Conservation (phyloP, 53 echinoderm and acorn worm genomes). For the Crossaster papposus region DNA sequence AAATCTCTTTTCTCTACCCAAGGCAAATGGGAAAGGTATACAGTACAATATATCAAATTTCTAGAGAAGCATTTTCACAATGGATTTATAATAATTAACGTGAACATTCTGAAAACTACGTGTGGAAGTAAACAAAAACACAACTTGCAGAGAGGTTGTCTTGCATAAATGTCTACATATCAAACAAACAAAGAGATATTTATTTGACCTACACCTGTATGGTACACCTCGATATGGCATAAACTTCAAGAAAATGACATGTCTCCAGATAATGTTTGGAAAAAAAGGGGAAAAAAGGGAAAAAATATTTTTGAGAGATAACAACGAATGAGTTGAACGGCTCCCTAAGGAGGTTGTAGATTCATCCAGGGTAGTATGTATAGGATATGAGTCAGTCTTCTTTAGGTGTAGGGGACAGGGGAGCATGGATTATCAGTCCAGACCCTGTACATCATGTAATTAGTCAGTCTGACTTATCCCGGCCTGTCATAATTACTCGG, state of each 20-base stretch:
- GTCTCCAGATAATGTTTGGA: neutral
- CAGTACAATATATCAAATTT: too few relatives aligned
- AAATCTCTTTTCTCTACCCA: neutral
- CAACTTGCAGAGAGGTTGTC: too few relatives aligned
- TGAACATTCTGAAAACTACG: too few relatives aligned
- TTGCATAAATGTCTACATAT: too few relatives aligned
- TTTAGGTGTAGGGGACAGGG: constrained; percentile 47
- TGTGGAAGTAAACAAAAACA: too few relatives aligned
- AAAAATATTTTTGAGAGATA: too few relatives aligned
- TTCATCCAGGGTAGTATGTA: constrained; percentile 34
- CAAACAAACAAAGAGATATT: too few relatives aligned
- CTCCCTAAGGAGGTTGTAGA: neutral
- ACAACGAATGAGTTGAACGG: neutral
- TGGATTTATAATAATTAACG: too few relatives aligned
- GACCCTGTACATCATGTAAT: constrained; percentile 55
- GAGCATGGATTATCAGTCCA: constrained; percentile 36
- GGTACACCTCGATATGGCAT: too few relatives aligned
- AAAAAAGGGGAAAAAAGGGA: neutral
- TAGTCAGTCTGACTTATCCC: constrained; percentile 43
- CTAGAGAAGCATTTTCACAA: too few relatives aligned
- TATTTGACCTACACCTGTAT: too few relatives aligned
- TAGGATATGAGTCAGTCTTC: constrained; percentile 52
- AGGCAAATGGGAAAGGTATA: neutral
- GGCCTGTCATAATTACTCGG: constrained; percentile 49
- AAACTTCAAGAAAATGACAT: neutral